Conservation (phyloP, 1,140 invertebrate species). For the Camponotus vicinus region DNA sequence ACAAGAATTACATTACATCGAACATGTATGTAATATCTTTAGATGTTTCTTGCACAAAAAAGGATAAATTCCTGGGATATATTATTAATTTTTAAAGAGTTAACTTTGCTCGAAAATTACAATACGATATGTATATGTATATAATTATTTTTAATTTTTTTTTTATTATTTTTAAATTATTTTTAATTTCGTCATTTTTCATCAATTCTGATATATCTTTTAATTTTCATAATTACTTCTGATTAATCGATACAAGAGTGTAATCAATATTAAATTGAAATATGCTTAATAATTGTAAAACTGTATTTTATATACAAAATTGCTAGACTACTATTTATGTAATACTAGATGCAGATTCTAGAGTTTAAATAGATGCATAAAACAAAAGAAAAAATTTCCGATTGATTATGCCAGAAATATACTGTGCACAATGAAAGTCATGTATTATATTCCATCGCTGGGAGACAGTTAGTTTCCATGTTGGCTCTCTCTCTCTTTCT, state of each 20-base stretch:
- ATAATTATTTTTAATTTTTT: not conserved
- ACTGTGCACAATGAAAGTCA: constrained; percentile 28
- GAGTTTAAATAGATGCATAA: constrained; percentile 22
- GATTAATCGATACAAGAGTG: not conserved
- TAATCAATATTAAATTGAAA: not conserved
- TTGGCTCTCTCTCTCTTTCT: not conserved
- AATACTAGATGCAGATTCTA: not conserved
- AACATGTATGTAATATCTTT: not conserved
- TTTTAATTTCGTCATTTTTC: not conserved
- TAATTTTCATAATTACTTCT: not conserved
- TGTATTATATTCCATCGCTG: constrained; percentile 37
- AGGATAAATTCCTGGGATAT: not conserved
- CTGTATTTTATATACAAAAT: not conserved
- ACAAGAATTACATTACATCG: not conserved
- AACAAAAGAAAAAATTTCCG: constrained; percentile 52
- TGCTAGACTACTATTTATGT: constrained; percentile 4
- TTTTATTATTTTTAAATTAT: not conserved
- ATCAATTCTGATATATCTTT: not conserved
- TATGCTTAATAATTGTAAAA: not conserved
- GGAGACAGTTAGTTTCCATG: not conserved
- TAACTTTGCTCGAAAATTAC: not conserved
- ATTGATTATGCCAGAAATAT: constrained; percentile 28
- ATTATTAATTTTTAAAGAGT: not conserved
- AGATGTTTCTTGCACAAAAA: not conserved
- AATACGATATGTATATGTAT: not conserved